A percentile compares a stretch with the other conserved stretches of the same genome.
phyloP scores from a whole-genome alignment of 2,888 invertebrate genomes.

The Anodontia alba region DNA sequence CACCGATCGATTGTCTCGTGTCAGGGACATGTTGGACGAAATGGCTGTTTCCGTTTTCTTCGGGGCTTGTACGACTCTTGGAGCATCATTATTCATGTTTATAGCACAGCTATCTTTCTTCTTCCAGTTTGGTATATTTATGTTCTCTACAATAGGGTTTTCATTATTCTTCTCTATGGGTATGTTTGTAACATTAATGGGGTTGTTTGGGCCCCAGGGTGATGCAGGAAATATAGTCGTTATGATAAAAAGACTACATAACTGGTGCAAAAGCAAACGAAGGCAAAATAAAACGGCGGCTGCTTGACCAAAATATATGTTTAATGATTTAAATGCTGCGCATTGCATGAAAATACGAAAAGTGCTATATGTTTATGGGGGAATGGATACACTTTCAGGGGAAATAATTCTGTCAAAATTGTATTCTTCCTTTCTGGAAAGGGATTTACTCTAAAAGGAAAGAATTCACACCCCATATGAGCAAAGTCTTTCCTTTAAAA shows the following conservation, averaged over 20 bases:
- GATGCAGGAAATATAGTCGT: conserved; percentile 55
- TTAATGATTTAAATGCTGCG: no score
- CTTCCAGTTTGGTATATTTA: conserved; percentile 79
- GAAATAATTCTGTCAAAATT: no score
- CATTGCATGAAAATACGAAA: no score
- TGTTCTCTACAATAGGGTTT: conserved; percentile 79
- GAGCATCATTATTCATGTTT: conserved; percentile 78
- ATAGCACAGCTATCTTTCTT: conserved; percentile 78
- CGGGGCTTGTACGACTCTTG: conserved; percentile 79
- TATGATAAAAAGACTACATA: conserved; percentile 22
- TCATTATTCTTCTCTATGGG: conserved; percentile 76
- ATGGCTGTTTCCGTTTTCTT: conserved; percentile 79
- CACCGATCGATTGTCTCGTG: conserved; percentile 61
- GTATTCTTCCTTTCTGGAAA: no score
- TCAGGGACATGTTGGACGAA: conserved; percentile 69
- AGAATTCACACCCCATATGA: no score
- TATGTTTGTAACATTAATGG: conserved; percentile 74
- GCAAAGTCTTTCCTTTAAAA: no score
- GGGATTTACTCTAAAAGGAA: no score
- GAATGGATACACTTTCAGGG: no score
- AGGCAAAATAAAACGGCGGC: background rate
- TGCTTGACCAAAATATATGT: no score
- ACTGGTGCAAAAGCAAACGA: conserved; percentile 33
- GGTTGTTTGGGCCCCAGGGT: conserved; percentile 72
- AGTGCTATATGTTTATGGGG: no score